These are phyloP conservation scores for Gymnorhina tibicen DNA, from an alignment of 2,113 vertebrate genomes.

Conservation along the genomic window DNA sequence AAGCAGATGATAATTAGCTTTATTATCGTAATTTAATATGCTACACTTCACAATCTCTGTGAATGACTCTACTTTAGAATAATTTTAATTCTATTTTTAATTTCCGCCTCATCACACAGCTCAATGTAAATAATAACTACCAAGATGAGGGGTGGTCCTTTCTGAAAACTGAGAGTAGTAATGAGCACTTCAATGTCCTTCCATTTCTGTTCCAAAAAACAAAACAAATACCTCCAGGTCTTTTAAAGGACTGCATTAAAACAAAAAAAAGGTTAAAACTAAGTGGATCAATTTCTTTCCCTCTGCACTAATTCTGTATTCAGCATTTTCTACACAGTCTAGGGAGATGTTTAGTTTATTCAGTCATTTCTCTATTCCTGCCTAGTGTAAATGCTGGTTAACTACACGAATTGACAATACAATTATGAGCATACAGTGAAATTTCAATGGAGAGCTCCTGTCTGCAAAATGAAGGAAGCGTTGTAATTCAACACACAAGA, in stretches of 20 bases:
- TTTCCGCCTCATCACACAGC: constrained; percentile 50
- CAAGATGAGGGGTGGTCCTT: constrained; percentile 35
- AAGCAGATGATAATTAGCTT: constrained; percentile 55
- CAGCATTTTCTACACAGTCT: constrained; percentile 1
- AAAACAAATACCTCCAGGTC: background rate
- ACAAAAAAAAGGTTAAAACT: background rate
- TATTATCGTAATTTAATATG: constrained; percentile 61
- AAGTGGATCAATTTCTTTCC: constrained; percentile 19
- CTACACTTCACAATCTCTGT: constrained; percentile 37
- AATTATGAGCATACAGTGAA: background rate
- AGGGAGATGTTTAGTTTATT: constrained; percentile 17
- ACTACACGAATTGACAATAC: constrained; percentile 32
- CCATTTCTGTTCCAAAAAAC: background rate
- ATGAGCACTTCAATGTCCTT: background rate
- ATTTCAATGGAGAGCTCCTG: background rate
- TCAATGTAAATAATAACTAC: constrained; percentile 43
- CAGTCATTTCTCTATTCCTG: constrained; percentile 9
- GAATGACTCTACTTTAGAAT: constrained; percentile 29
- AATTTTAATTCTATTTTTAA: constrained; percentile 67
- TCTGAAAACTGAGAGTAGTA: constrained; percentile 4
- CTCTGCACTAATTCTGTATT: constrained; percentile 18
- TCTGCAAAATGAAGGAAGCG: constrained; percentile 25
- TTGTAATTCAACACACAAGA: constrained; percentile 20
- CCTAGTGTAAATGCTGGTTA: constrained; percentile 22
- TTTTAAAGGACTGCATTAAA: background rate